Conservation (phyloP, 2,797 vertebrate species). For the Calcarius lapponicus region DNA sequence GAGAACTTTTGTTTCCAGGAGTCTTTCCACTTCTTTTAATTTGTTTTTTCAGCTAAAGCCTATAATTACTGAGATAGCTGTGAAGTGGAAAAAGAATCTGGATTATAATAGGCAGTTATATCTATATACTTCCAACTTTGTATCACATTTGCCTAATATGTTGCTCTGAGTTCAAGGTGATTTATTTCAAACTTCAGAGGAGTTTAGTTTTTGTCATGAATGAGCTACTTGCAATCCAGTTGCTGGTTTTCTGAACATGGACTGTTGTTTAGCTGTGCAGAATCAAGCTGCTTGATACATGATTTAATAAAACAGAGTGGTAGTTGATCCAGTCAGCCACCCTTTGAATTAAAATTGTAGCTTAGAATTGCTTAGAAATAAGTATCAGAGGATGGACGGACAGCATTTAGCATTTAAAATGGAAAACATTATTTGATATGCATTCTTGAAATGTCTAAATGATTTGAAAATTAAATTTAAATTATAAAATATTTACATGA, state of each 20-base stretch:
- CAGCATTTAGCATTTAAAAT: background rate
- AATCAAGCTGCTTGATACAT: conserved; percentile 8
- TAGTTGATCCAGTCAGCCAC: background rate
- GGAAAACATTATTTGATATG: background rate
- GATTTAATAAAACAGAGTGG: conserved; percentile 13
- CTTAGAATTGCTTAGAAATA: background rate
- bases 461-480: background rate
- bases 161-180: conserved; percentile 47
- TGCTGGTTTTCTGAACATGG: background rate
- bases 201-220: conserved; percentile 42
- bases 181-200: conserved; percentile 40
- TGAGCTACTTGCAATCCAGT: conserved; percentile 47
- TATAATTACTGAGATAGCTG: background rate
- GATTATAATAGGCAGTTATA: background rate
- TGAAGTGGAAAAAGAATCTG: conserved; percentile 17
- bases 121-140: background rate
- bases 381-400: background rate
- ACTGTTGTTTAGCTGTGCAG: conserved; percentile 41
- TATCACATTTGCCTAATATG: background rate
- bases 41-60: background rate
- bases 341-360: conserved; percentile 7
- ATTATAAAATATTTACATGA: background rate
- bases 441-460: background rate
- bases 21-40: background rate
- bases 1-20: background rate